A percentile compares a stretch with the other conserved stretches of the same genome.
Evolutionary conservation across 2,797 vertebrate genomes (phyloP).

Genomic region (Garrulus glandarius): DNA sequence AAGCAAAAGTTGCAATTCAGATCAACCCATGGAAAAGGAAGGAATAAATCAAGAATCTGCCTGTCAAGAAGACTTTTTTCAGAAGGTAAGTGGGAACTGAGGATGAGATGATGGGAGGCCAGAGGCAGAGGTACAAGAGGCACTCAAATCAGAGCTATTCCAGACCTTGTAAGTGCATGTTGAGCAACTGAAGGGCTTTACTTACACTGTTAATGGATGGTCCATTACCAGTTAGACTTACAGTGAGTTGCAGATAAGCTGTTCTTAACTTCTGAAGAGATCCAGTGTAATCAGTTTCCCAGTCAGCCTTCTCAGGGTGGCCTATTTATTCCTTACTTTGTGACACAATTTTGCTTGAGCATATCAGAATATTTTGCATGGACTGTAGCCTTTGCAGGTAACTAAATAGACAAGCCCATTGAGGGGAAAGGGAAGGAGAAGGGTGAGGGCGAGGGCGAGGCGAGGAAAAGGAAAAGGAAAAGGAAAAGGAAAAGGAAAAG

Average conservation of each 20-base stretch:
- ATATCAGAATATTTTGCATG: neutral
- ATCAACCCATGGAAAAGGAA: neutral
- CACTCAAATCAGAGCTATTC: neutral
- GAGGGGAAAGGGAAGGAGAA: neutral
- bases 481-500: too few species aligned
- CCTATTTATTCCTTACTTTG: neutral
- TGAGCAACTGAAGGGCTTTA: neutral
- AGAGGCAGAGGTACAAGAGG: neutral
- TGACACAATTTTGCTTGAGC: neutral
- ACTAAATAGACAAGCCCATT: neutral
- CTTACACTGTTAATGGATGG: neutral
- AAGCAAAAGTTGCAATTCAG: neutral
- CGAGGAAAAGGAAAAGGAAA: too few species aligned
- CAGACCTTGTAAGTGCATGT: neutral
- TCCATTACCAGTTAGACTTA: neutral
- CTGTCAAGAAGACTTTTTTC: neutral
- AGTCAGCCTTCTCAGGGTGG: neutral
- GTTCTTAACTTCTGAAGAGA: neutral
- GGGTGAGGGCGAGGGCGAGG: too few species aligned
- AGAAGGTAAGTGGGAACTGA: neutral
- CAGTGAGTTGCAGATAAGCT: neutral
- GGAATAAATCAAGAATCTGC: neutral
- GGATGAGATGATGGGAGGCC: neutral
- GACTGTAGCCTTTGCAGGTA: neutral
- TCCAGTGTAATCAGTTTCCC: neutral